Evolutionary conservation across 2,888 invertebrate species (phyloP).

Genomic region (Periphyllus acericola): DNA sequence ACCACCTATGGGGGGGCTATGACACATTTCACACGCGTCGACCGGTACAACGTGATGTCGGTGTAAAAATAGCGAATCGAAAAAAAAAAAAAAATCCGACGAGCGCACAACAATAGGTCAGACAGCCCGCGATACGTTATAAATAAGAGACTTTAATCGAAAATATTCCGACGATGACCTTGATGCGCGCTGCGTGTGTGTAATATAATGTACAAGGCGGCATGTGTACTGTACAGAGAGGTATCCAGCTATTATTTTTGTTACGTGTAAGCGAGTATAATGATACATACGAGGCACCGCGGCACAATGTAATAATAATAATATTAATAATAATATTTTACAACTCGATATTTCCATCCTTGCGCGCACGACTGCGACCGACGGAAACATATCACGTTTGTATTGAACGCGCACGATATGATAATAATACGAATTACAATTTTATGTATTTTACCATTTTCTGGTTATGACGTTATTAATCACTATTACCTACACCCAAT

Average conservation of each 20-base stretch:
- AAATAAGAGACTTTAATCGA: not conserved
- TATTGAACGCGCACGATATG: not conserved
- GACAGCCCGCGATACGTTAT: not conserved
- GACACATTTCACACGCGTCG: not conserved
- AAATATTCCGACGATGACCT: not conserved
- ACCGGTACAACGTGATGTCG: too few species aligned
- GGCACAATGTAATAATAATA: not conserved
- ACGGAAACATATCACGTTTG: constrained; percentile 18
- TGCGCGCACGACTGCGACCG: not conserved
- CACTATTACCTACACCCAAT: too few species aligned
- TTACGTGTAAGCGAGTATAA: too few species aligned
- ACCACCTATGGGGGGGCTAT: too few species aligned
- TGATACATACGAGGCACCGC: too few species aligned
- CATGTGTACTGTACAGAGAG: too few species aligned
- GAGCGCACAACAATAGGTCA: not conserved
- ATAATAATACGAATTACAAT: not conserved
- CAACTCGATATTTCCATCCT: not conserved
- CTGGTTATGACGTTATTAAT: too few species aligned
- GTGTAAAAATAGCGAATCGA: not conserved
- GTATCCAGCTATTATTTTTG: too few species aligned
- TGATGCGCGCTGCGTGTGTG: not conserved
- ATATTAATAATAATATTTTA: not conserved
- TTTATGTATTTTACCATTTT: too few species aligned
- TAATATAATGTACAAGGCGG: too few species aligned
- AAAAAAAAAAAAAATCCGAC: not conserved